These are phyloP conservation scores for Branchinecta sandiegonensis DNA, from an alignment of 2,888 invertebrate genomes.

Conservation along the genomic window DNA sequence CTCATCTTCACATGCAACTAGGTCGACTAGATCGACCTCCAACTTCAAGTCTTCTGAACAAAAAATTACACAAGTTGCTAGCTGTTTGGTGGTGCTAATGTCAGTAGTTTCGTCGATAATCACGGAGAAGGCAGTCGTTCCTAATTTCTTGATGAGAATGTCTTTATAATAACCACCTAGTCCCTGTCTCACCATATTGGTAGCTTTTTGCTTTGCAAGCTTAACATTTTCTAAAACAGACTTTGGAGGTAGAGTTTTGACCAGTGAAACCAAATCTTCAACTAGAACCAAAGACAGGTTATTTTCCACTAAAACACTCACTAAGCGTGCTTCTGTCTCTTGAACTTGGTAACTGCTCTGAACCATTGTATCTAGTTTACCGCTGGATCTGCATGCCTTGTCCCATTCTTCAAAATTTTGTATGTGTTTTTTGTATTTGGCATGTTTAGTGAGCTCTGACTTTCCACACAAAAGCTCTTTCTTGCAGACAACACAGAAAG, in stretches of 20 bases:
- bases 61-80: not conserved
- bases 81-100: not conserved
- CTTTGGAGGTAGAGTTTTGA: not conserved
- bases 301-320: not conserved
- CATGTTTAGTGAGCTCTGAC: too few relatives aligned
- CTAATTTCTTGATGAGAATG: not conserved
- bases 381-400: too few relatives aligned
- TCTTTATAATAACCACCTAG: not conserved
- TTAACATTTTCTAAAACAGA: not conserved
- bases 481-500: too few relatives aligned
- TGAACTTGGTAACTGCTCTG: not conserved
- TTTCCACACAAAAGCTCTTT: too few relatives aligned
- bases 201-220: not conserved
- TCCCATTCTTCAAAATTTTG: too few relatives aligned
- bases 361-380: too few relatives aligned
- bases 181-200: conserved; percentile 4
- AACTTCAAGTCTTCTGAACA: not conserved
- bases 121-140: not conserved
- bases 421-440: too few relatives aligned
- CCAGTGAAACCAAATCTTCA: not conserved
- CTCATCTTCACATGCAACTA: conserved; percentile 16
- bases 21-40: not conserved
- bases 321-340: not conserved
- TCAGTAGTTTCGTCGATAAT: conserved; percentile 16
- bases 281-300: conserved; percentile 4